Base-by-base conservation (phyloP, 2,888 invertebrate species). In the Stegana nigrithorax region DNA sequence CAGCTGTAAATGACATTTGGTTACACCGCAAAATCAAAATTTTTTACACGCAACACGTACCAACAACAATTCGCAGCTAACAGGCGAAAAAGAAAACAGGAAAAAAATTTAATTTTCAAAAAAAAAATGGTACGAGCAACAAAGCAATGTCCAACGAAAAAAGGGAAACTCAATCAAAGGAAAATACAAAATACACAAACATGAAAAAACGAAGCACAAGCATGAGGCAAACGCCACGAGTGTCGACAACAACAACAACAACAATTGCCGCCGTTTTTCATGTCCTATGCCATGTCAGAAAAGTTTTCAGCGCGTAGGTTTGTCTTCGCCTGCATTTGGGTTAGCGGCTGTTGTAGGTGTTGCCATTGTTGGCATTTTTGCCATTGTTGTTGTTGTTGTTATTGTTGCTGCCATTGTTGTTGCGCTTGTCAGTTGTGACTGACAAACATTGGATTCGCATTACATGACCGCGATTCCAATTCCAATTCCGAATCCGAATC, bases 1-100 rank as follows among this genome's bases (percentile, higher is more conserved):
- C 76, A 78, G 78, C 76, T 76, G 76, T 76, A 76, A 72, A 67
- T 76, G 76, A 76, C 76, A 78, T 75, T 80, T 69, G 68, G 67
- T 25, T 45, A 29, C 7, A 58, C 58, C 29, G 69, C 73, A 73
- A 75, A 76, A 80, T 78, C 78, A 76, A 80, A 80, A 70, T 78
- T 78, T 73, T 75, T 69, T 74, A 78, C 78, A 80, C 72, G 78
- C 76, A 75, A 70, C 80, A 73, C 17, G 12, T 55, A 55, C 53
- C 32, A 32, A 39, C 17, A 39, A n/a, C n/a, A 39, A 29, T 7
- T 10, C 12, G 17, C 47, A 47, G 25, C 25, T 19, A 19, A 32
- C 32, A 32, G 12, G n/a, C n/a, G n/a, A 32, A 2, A 32, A 32
- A 39, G 17, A 4, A 39, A 39, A 39, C 17, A 17, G n/a, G 14